Base-by-base conservation (phyloP, 2,888 invertebrate species). In the Herminia tarsipennalis region DNA sequence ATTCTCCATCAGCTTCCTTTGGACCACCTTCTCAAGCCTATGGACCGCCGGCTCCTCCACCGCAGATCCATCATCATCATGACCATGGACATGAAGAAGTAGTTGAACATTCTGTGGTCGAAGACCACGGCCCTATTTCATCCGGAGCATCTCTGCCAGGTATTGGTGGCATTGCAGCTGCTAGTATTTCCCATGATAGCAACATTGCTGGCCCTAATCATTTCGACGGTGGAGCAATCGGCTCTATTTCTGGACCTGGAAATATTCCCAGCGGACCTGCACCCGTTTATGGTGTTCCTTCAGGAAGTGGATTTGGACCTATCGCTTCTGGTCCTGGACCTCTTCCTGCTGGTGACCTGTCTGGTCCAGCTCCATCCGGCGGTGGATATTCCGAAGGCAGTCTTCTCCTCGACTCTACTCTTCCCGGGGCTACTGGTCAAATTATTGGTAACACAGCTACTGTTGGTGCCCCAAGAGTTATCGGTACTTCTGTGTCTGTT, bases 1-100 rank as follows among this genome's bases (percentile, higher is more conserved):
- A 66, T 37, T 78, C 89, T 2, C 87, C 89, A 1, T 88, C 90
- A 16, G 88, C 87, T 3, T 76, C 79, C 2, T 90, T 83, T 25
- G 88, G 89, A 6, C 45, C 81, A 3, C 88, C 90, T 0, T 83
- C 88, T 2, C 56, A 58, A 2, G 71, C 81, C 0, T 90, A 90
- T 47, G 89, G 81, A n/a, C 73, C 80, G 12, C 16, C 39, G 13
- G 13, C n/a, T 3, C 28, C n/a, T 3, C 28, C 37, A 12, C 21
- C 32, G 0, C 17, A 14, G n/a, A 39, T 14, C 9, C 22, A 27
- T 9, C 33, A 37, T 27, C 22, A 29, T n/a, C n/a, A n/a, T n/a
- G n/a, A n/a, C n/a, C n/a, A n/a, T 2, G 33, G 12, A 25, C 28
- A 25, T 8, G 8, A 29, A 12, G 24, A 46, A 10, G 9, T 8